Conservation (phyloP, 2,113 vertebrate genomes). For the Rhinogobius similis region DNA sequence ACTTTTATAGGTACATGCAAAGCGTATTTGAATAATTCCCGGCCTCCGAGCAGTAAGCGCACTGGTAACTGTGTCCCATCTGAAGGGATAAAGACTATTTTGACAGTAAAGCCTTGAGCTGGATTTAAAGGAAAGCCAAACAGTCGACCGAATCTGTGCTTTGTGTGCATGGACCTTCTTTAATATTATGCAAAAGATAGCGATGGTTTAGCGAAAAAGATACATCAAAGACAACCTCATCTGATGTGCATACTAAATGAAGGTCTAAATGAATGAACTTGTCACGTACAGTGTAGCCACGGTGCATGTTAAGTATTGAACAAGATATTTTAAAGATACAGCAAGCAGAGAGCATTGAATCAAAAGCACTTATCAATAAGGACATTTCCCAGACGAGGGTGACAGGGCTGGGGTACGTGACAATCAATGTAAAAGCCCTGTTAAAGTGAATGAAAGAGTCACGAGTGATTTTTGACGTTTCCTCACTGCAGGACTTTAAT, state of each 20-base stretch:
- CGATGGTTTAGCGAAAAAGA: slow-evolving; percentile 9
- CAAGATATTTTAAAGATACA: slow-evolving; percentile 28
- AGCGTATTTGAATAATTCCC: slow-evolving; percentile 51
- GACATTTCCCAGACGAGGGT: background rate
- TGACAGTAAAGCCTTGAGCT: slow-evolving; percentile 29
- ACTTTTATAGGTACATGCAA: slow-evolving; percentile 5
- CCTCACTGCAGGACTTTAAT: no score
- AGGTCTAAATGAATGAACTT: slow-evolving; percentile 14
- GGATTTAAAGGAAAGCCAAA: slow-evolving; percentile 46
- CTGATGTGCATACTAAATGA: slow-evolving; percentile 33
- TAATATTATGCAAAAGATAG: slow-evolving; percentile 25
- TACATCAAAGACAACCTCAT: slow-evolving; percentile 20
- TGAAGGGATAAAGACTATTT: slow-evolving; percentile 48
- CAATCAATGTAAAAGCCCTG: background rate
- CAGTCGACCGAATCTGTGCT: slow-evolving; percentile 38
- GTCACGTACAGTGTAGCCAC: slow-evolving; percentile 20
- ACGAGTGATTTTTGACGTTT: no score
- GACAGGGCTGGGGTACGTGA: slow-evolving; percentile 17
- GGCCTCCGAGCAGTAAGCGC: slow-evolving; percentile 20
- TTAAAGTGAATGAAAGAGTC: no score
- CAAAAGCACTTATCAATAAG: slow-evolving; percentile 26
- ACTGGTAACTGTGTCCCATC: slow-evolving; percentile 41
- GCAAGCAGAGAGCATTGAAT: slow-evolving; percentile 14
- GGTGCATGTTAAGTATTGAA: slow-evolving; percentile 40
- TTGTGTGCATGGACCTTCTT: slow-evolving; percentile 8